A percentile compares a stretch with the other conserved stretches of the same genome.
phyloP scores from a whole-genome alignment of 64 coral and sea anemone genomes.

The Porites australiensis region DNA sequence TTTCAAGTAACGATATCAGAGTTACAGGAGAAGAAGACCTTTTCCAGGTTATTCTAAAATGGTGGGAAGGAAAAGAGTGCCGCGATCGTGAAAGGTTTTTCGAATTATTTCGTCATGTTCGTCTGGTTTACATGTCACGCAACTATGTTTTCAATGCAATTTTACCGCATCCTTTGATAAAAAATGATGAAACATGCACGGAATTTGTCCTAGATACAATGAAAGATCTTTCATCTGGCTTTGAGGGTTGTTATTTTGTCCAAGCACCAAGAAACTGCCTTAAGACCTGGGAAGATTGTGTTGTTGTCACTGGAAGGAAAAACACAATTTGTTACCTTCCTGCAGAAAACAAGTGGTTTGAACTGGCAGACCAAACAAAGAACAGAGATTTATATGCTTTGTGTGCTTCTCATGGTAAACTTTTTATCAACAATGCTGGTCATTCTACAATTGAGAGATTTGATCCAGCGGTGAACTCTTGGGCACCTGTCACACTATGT shows the following conservation, averaged over 20 bases:
- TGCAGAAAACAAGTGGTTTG: conserved; percentile 34
- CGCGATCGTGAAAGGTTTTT: conserved; percentile 2
- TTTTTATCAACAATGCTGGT: conserved; percentile 12
- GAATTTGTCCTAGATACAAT: background rate
- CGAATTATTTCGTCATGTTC: too few relatives aligned
- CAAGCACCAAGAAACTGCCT: conserved; percentile 66
- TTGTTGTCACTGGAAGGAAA: conserved; percentile 58
- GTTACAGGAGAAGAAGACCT: too few relatives aligned
- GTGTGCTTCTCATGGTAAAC: conserved; percentile 53
- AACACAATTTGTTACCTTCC: conserved; percentile 38
- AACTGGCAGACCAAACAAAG: background rate
- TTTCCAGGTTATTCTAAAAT: background rate
- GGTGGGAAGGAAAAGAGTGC: conserved; percentile 10
- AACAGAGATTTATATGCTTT: background rate
- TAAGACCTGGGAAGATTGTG: conserved; percentile 33
- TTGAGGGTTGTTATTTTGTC: conserved; percentile 10
- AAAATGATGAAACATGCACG: conserved; percentile 28
- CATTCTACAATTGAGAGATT: conserved; percentile 33
- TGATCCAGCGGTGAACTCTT: conserved; percentile 60
- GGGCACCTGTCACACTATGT: conserved; percentile 39
- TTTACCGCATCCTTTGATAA: conserved; percentile 52
- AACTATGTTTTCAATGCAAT: conserved; percentile 49
- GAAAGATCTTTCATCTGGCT: background rate
- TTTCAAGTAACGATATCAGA: too few relatives aligned
- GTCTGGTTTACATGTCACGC: background rate